Evolutionary conservation across 2,113 vertebrate genomes (phyloP), one percentile per base, ranked within the genome.

Genomic region (Cardinalis cardinalis): DNA sequence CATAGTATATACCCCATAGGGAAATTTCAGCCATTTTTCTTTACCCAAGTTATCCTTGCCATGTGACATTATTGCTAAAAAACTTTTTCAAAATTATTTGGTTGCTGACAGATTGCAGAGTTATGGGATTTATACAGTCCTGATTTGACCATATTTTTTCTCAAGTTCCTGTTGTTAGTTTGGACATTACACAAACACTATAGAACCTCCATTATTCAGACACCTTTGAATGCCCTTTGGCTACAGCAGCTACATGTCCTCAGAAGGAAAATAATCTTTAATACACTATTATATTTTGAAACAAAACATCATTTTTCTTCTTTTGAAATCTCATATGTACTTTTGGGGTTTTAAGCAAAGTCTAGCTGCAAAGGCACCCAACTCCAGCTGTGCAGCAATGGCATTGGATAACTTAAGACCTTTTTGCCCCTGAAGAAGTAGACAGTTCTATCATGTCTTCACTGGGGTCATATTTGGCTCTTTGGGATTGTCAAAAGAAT

Each of bases 1-100:
- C n/a, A 16, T 89, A 61, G 43, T 43, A 51, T 56, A 72, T 71
- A 36, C 58, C 89, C 90, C 69, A 21, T 7, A 46, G 77, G 92
- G 94, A 96, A 92, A 95, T 93, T 71, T 87, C 91, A 81, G 52
- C 23, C 58, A 81, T 63, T 94, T 97, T 95, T 96, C 92, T 96
- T 94, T 84, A 88, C 78, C 48, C 0, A 1, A 52, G 58, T 93
- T 94, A 84, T 87, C 96, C 87, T 89, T 93, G 48, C 92, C 81
- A 46, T 72, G 86, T 92, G 88, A 73, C 56, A 65, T 88, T 96
- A 93, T 72, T 95, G 82, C 91, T 93, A 48, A 64, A 66, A 75
- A 88, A 71, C 79, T 40, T 87, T 96, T 79, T 94, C 74, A 69
- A 44, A 88, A 93, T 75, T 11, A 82, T 81, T 78, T 88, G 75